Conservation (phyloP, 2,888 invertebrate genomes). For the Xanthia icteritia region DNA sequence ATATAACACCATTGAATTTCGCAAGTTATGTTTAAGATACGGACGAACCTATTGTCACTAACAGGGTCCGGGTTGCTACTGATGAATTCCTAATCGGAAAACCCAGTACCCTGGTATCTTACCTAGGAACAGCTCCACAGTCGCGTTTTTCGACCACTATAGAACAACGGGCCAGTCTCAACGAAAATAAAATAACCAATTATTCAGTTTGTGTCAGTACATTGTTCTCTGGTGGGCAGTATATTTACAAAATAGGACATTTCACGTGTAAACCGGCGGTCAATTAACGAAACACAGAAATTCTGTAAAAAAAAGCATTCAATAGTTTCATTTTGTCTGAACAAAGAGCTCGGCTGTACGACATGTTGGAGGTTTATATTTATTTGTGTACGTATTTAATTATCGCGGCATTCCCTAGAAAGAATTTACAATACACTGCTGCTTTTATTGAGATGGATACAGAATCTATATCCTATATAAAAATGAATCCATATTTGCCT, state of each 20-base stretch:
- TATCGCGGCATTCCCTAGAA: slow-evolving; percentile 2
- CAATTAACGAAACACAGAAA: slow-evolving; percentile 54
- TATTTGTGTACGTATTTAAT: slow-evolving; percentile 19
- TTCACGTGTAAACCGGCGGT: slow-evolving; percentile 28
- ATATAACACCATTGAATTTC: too few relatives aligned
- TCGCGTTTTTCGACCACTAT: too few relatives aligned
- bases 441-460: neutral
- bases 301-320: slow-evolving; percentile 22
- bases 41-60: neutral
- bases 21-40: neutral
- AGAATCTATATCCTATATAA: too few relatives aligned
- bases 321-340: slow-evolving; percentile 54
- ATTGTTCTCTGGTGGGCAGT: slow-evolving; percentile 44
- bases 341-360: slow-evolving; percentile 33
- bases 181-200: slow-evolving; percentile 24
- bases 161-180: too few relatives aligned
- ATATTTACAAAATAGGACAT: slow-evolving; percentile 44
- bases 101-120: neutral
- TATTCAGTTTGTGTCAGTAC: slow-evolving; percentile 17
- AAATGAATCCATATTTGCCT: too few relatives aligned
- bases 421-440: neutral
- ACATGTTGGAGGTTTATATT: slow-evolving; percentile 6
- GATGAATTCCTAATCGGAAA: neutral
- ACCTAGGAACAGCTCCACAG: neutral
- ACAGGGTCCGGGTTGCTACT: neutral